Conservation (phyloP, 2,113 vertebrate genomes). For the Notothenia coriiceps region DNA sequence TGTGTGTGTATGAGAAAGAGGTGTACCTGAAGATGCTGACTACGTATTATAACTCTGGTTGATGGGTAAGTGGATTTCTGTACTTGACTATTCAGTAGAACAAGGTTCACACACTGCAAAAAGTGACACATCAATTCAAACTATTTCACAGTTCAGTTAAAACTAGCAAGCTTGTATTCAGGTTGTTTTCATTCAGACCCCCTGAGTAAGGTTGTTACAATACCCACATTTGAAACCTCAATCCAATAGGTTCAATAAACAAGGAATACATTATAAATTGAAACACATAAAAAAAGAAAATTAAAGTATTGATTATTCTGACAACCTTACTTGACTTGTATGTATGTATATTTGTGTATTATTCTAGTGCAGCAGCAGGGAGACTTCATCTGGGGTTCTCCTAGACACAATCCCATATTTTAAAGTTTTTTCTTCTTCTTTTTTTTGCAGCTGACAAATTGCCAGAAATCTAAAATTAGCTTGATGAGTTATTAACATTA, state of each 20-base stretch:
- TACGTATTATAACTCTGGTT: conserved; percentile 58
- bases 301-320: no score
- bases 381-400: background rate
- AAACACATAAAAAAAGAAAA: no score
- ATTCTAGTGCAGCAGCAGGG: background rate
- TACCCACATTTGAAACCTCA: no score
- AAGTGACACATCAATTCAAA: conserved; percentile 26
- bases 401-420: background rate
- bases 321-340: background rate
- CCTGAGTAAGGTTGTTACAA: no score
- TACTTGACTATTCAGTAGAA: conserved; percentile 68
- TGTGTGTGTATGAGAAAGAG: conserved; percentile 26
- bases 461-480: no score
- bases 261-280: no score
- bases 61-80: conserved; percentile 72
- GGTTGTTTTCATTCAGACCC: background rate
- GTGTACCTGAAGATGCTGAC: conserved; percentile 72
- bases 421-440: no score
- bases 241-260: no score
- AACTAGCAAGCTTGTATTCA: background rate
- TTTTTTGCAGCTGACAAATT: no score
- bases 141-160: conserved; percentile 14
- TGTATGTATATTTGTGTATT: background rate
- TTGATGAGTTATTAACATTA: no score
- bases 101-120: conserved; percentile 53